Base-by-base conservation (phyloP, 2,888 invertebrate species). In the Pimpla rufipes region DNA sequence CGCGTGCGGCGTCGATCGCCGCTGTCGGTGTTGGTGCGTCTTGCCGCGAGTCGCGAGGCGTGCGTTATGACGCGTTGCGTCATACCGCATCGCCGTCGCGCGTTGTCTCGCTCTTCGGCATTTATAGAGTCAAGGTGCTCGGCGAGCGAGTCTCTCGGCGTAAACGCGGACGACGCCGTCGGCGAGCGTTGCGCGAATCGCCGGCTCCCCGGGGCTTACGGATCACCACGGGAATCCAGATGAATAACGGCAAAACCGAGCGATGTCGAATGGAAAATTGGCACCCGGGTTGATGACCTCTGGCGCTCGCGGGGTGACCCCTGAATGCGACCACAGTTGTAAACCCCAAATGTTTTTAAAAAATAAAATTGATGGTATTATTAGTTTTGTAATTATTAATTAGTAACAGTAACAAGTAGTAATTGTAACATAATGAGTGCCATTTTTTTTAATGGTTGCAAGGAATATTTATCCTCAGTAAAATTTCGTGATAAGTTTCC, bases 61-160 rank as follows among this genome's bases (percentile, higher is more conserved):
- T 16, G 21, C 21, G 40, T 73, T 45, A 73, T 62, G 52, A 73
- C 35, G 47, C 13, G 59, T 73, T 73, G 47, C 73, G 47, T 73
- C 73, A 73, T 57, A 57, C 2, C 2, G n/a, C 1, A 23, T 13
- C 13, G 23, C 29, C 29, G 13, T 13, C 13, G 29, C 64, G 21
- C 35, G 7, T 59, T 45, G 45, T 59, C 73, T 59, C 45, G 59
- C 59, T 73, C 73, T 73, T 59, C 59, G 59, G 23, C 73, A 73
- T 62, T 73, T 73, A 73, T 73, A 73, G 73, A 73, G 59, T 62
- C 73, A 73, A 73, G 73, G 59, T 47, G 45, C 45, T 6, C 18
- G 23, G n/a, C 55, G 29, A 16, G 45, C 13, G 71, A 57, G 45
- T 23, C 40, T 45, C 59, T 21, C 59, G 6, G 13, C 13, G 13